Evolutionary conservation across 2,797 vertebrate genomes (phyloP).

Genomic region (Pipistrellus pygmaeus): DNA sequence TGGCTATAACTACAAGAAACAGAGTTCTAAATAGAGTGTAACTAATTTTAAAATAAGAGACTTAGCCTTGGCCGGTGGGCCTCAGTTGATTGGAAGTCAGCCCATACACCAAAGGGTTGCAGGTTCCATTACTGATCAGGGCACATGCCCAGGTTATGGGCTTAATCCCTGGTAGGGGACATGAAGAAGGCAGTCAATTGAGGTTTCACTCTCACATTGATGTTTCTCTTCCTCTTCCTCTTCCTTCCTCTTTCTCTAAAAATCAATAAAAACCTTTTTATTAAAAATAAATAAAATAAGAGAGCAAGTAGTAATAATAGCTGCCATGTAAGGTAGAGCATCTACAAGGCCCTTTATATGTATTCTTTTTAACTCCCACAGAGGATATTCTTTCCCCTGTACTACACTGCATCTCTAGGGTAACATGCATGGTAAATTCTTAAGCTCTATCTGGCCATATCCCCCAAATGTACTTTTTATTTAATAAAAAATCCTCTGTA

Average conservation of each 20-base stretch:
- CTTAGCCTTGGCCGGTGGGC: too few relatives aligned
- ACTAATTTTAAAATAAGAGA: neutral
- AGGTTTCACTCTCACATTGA: too few relatives aligned
- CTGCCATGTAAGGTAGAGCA: neutral
- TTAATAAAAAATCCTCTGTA: neutral
- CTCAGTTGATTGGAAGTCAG: too few relatives aligned
- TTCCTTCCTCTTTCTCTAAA: too few relatives aligned
- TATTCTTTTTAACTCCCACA: neutral
- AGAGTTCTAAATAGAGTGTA: neutral
- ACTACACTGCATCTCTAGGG: neutral
- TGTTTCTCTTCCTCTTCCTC: too few relatives aligned
- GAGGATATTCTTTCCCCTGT: neutral
- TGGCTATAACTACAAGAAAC: neutral
- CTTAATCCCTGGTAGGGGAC: too few relatives aligned
- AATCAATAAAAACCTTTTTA: too few relatives aligned
- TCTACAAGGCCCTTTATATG: neutral
- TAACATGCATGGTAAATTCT: neutral
- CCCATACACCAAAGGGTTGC: too few relatives aligned
- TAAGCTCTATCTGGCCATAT: conserved; percentile 7
- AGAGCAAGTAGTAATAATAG: neutral
- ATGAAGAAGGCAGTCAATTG: too few relatives aligned
- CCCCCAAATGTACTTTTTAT: neutral
- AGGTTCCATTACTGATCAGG: too few relatives aligned
- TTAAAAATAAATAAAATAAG: neutral
- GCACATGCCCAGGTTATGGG: too few relatives aligned